Evolutionary conservation across 2,797 vertebrate genomes (phyloP), one percentile per base, ranked within the genome.

Genomic region (Epinephelus coioides): DNA sequence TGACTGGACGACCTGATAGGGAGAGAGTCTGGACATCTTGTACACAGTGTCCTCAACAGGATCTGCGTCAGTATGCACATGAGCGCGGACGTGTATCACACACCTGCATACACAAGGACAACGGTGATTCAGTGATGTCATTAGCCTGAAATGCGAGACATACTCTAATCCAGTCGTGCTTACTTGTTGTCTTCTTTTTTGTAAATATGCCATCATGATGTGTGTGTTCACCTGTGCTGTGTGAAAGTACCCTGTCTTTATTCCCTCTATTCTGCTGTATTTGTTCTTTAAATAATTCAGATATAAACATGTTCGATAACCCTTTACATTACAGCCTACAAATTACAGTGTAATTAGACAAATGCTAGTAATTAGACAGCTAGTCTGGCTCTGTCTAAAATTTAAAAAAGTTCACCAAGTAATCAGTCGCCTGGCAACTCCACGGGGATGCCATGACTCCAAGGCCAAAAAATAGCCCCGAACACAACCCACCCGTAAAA

Each of bases 1-100:
- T 56, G 69, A 84, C 80, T 79, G 85, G 76, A 83, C 18, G 40
- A 76, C 53, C 74, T 73, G 90, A 91, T 81, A 86, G 73, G 23
- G 44, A 88, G 43, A 27, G 69, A 69, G 71, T 72, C 76, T 69
- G 81, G 43, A 89, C 81, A 55, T 65, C 51, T 77, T 75, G 85
- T 86, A 71, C 83, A 43, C 61, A 46, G 44, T 68, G 85, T 91
- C 62, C 73, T 57, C 54, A 53, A 55, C 73, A 78, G 69, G 50
- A 73, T 77, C 55, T 80, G 80, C 59, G 3, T 87, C 78, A 77
- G 60, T 69, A 72, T 80, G 83, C 71, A 72, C 71, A 83, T 49
- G 38, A 57, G 19, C 25, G 2, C 18, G 11, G 25, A 23, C 27
- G 59, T 17, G 27, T 51, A 38, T 72, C 53, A 47, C 79, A 83